A percentile compares a stretch with the other conserved stretches of the same genome.
Evolutionary conservation across 2,113 vertebrate genomes (phyloP).

Genomic region (Apus apus): DNA sequence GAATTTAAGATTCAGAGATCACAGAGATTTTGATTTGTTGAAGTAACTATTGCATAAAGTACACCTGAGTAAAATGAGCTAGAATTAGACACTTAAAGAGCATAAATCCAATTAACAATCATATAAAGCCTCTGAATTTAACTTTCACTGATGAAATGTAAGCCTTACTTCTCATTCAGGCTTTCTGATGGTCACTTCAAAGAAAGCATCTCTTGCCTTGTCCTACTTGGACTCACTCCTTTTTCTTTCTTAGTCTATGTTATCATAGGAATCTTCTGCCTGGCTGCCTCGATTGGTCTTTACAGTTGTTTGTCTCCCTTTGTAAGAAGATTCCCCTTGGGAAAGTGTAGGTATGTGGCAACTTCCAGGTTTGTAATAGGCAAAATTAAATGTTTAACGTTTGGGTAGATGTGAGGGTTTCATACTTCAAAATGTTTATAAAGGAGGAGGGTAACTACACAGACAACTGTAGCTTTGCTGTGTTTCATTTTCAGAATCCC

Average conservation of each 20-base stretch:
- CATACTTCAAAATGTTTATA: neutral
- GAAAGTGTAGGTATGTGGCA: slow-evolving; percentile 87
- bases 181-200: neutral
- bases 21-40: neutral
- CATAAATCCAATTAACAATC: neutral
- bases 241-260: slow-evolving; percentile 81
- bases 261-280: slow-evolving; percentile 93
- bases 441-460: neutral
- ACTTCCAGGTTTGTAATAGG: neutral
- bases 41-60: neutral
- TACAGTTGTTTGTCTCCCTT: slow-evolving; percentile 93
- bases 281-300: slow-evolving; percentile 92
- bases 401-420: neutral
- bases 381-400: neutral
- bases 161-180: neutral
- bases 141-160: neutral
- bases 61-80: neutral
- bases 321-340: slow-evolving; percentile 87
- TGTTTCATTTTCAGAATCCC: slow-evolving; percentile 78
- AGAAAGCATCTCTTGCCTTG: neutral
- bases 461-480: neutral
- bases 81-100: neutral
- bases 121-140: neutral
- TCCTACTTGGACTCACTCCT: neutral
- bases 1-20: neutral